A percentile compares a stretch with the other conserved stretches of the same genome.
Evolutionary conservation across 2,797 vertebrate species (phyloP).

Genomic region (Microtus californicus): DNA sequence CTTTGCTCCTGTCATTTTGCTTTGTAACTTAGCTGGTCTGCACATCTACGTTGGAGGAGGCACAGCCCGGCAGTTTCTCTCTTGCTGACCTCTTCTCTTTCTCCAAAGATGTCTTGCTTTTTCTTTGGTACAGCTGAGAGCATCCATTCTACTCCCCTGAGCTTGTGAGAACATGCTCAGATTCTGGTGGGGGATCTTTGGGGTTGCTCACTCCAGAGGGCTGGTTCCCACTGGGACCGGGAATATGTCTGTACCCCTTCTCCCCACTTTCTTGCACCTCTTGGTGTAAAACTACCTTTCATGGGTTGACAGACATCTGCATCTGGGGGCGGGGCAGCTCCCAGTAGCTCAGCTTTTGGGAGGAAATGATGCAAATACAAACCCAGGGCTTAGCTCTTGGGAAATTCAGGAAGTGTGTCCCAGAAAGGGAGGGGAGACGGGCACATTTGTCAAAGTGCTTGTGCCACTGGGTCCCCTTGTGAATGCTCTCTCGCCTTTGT

Average conservation of each 20-base stretch:
- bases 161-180: neutral
- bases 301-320: slow-evolving; percentile 79
- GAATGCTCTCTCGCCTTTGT: slow-evolving; percentile 85
- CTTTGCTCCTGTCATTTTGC: neutral
- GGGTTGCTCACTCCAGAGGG: neutral
- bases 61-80: neutral
- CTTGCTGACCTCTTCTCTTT: neutral
- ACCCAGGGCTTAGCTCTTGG: slow-evolving; percentile 79
- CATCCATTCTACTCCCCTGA: neutral
- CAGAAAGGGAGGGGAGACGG: slow-evolving; percentile 74
- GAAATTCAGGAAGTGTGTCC: slow-evolving; percentile 82
- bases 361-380: slow-evolving; percentile 80
- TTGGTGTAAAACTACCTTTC: slow-evolving; percentile 75
- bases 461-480: slow-evolving; percentile 53
- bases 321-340: slow-evolving; percentile 64
- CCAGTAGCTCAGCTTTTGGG: slow-evolving; percentile 74
- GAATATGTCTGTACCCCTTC: neutral
- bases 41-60: rapidly evolving
- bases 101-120: neutral
- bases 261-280: neutral
- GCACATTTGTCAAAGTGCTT: slow-evolving; percentile 80
- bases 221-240: neutral
- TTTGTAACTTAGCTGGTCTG: neutral
- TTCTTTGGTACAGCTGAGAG: neutral
- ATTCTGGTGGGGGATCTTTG: neutral